A percentile compares a stretch with the other conserved stretches of the same genome.
phyloP scores from a whole-genome alignment of 2,797 vertebrate genomes.

The Danio albolineatus region DNA sequence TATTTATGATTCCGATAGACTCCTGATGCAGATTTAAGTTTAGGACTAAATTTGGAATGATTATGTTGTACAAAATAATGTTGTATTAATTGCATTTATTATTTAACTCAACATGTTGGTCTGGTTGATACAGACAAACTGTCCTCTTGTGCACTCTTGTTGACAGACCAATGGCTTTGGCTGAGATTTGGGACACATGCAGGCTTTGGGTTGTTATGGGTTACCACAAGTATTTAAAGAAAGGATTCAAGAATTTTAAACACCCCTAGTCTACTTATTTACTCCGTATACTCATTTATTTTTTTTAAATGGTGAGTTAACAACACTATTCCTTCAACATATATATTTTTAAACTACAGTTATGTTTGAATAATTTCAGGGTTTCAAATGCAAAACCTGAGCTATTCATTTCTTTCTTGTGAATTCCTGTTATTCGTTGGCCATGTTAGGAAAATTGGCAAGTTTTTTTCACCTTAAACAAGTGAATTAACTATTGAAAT shows the following conservation, averaged over 20 bases:
- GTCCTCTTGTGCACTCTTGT: not conserved
- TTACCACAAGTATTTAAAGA: constrained; percentile 1
- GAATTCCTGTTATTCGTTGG: no score
- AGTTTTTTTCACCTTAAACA: no score
- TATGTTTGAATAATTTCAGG: not conserved
- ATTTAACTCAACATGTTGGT: not conserved
- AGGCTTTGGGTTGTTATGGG: constrained; percentile 24
- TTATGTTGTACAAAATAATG: constrained; percentile 12
- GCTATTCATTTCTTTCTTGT: no score
- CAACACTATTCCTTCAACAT: not conserved
- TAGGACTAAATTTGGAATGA: not conserved
- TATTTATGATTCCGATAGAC: not conserved
- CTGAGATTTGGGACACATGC: not conserved
- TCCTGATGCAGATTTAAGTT: not conserved
- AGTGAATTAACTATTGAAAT: no score
- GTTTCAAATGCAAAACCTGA: no score
- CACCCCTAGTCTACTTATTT: not conserved
- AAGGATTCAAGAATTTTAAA: constrained; percentile 14
- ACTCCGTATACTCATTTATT: not conserved
- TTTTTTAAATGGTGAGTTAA: not conserved
- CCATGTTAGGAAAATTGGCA: no score
- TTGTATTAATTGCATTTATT: constrained; percentile 9
- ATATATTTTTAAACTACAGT: no score
- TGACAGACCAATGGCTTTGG: not conserved
- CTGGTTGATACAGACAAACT: constrained; percentile 14